These are phyloP conservation scores for Chromobotia macracanthus DNA, from an alignment of 2,797 vertebrate species.

Conservation along the genomic window DNA sequence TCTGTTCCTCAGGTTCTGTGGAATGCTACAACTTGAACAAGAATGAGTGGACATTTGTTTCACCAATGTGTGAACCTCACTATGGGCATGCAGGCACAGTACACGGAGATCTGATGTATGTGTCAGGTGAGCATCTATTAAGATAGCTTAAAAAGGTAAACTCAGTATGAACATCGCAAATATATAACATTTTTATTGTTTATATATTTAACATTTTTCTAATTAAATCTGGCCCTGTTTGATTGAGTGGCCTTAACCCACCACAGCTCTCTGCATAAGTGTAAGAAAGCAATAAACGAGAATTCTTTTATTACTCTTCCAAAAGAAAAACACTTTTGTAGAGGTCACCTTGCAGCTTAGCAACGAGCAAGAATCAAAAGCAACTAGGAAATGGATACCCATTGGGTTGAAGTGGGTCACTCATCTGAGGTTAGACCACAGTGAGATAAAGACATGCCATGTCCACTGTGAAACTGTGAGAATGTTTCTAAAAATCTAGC, in stretches of 20 bases:
- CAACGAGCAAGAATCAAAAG: constrained; percentile 47
- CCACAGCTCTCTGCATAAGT: constrained; percentile 54
- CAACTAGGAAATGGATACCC: constrained; percentile 8
- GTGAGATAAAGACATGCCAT: neutral
- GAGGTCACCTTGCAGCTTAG: constrained; percentile 48
- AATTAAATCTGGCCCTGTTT: constrained; percentile 15
- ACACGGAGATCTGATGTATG: constrained; percentile 79
- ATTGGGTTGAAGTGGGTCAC: constrained; percentile 29
- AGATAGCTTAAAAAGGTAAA: neutral
- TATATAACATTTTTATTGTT: neutral
- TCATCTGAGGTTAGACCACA: constrained; percentile 16
- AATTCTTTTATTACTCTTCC: neutral
- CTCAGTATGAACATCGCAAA: neutral
- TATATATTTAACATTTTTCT: no score
- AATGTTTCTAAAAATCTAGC: neutral
- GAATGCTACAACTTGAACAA: constrained; percentile 81
- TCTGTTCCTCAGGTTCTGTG: constrained; percentile 71
- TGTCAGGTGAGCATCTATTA: constrained; percentile 74
- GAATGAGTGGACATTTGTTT: constrained; percentile 81
- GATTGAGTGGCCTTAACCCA: constrained; percentile 57
- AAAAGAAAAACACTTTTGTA: constrained; percentile 23
- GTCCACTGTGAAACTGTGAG: constrained; percentile 13
- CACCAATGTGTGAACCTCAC: constrained; percentile 78
- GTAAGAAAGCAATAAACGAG: constrained; percentile 19
- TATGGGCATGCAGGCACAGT: constrained; percentile 83